These are phyloP conservation scores for Psettodes erumei DNA, from an alignment of 2,113 vertebrate genomes.

Conservation along the genomic window DNA sequence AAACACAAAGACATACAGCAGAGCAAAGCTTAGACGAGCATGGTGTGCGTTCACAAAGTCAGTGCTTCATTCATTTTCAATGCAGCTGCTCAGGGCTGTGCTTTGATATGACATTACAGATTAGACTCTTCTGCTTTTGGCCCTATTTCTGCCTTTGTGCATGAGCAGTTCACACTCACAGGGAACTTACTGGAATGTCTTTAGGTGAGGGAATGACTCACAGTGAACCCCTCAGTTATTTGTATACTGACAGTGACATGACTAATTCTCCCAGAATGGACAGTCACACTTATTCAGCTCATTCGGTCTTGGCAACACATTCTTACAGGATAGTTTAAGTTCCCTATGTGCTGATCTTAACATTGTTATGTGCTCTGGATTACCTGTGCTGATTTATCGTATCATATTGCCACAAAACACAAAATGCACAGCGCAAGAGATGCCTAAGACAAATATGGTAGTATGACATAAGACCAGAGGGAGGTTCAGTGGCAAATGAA, in stretches of 20 bases:
- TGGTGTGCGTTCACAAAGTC: conserved; percentile 22
- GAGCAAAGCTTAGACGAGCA: conserved; percentile 21
- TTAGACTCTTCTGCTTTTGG: conserved; percentile 25
- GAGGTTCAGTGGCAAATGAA: not conserved
- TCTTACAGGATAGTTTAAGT: not conserved
- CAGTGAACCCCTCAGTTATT: conserved; percentile 3
- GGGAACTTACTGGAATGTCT: conserved; percentile 15
- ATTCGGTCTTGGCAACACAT: not conserved
- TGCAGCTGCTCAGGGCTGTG: conserved; percentile 38
- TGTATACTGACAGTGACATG: conserved; percentile 15
- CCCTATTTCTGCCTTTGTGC: conserved; percentile 8
- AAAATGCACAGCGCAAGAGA: conserved; percentile 3
- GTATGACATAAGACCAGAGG: not conserved
- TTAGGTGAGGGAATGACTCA: conserved; percentile 10
- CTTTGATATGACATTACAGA: conserved; percentile 56
- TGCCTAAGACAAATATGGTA: not conserved
- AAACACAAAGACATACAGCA: not conserved
- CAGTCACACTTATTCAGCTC: not conserved
- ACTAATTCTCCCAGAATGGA: conserved; percentile 14
- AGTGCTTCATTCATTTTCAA: conserved; percentile 38
- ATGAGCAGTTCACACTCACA: conserved; percentile 18
- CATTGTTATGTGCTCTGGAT: not conserved
- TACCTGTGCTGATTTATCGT: not conserved
- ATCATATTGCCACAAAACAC: not conserved
- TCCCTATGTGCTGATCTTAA: not conserved